Evolutionary conservation across 1,140 invertebrate species (phyloP), one percentile per base, ranked within the genome.

Genomic region (Eumeta japonica): DNA sequence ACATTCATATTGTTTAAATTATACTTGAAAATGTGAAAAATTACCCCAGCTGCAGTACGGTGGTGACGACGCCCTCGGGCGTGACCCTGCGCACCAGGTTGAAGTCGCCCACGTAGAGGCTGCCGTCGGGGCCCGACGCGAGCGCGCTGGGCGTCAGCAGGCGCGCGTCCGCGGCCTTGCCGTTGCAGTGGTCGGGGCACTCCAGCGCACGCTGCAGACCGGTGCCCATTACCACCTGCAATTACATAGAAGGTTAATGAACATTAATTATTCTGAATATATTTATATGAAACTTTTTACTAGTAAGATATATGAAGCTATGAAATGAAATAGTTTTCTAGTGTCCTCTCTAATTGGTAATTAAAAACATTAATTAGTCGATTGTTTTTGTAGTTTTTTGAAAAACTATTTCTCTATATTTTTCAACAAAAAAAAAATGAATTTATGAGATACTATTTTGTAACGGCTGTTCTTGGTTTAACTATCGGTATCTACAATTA

Each of bases 101-200:
- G 61, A 95, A 97, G 70, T 98, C 96, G 1, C 94, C 96, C 5
- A 99, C 90, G 65, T 96, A 98, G 13, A 99, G 80, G 45, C 90
- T 94, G 10, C 96, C 97, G 78, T 98, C 96, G 3, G 93, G 89
- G 12, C 93, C 94, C 15, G 90, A 90, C 2, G 95, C 89, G 17
- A 99, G 71, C 7, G 94, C 91, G 3, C 96, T 90, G 1, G 94
- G 96, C 0, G 92, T 92, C 27, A 97, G 75, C 0, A 99, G 79
- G 38, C 85, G 81, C 3, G 90, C 89, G 56, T 93, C 89, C 50
- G 88, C 89, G 2, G 93, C 91, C 14, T 85, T 80, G 1, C 90
- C 90, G 53, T 93, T 87, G 64, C 93, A 97, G 47, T 90, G 78
- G 43, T 87, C 77, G 65, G 84, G 79, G 83, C 86, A 88, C 50